These are phyloP conservation scores for Eurytoma californica DNA, from an alignment of 2,888 invertebrate genomes.

Conservation along the genomic window DNA sequence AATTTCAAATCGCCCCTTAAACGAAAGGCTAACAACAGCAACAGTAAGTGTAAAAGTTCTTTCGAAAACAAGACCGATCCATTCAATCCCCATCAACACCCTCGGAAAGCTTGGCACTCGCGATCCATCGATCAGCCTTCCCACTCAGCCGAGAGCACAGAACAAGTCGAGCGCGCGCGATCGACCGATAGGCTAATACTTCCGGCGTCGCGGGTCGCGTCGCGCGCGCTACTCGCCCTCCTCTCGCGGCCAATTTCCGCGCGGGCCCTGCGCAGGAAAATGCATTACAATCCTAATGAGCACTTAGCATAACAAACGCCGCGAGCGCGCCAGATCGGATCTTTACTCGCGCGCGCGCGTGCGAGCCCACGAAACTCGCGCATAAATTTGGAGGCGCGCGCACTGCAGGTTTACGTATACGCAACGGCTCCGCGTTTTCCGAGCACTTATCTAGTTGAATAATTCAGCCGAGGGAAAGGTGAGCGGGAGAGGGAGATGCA, in stretches of 20 bases:
- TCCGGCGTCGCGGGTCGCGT: slow-evolving; percentile 46
- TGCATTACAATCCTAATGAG: slow-evolving; percentile 73
- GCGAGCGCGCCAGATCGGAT: slow-evolving; percentile 5
- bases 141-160: background rate
- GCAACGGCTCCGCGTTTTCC: slow-evolving; percentile 37
- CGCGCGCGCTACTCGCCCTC: slow-evolving; percentile 13
- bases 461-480: slow-evolving; percentile 41
- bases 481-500: background rate
- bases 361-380: slow-evolving; percentile 25
- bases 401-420: background rate
- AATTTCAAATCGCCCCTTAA: too few relatives aligned
- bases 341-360: slow-evolving; percentile 1
- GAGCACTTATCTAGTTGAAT: slow-evolving; percentile 49
- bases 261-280: slow-evolving; percentile 60
- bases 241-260: slow-evolving; percentile 64
- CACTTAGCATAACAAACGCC: slow-evolving; percentile 73
- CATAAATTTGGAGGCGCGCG: slow-evolving; percentile 40
- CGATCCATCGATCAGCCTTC: background rate
- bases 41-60: background rate
- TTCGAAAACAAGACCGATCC: background rate
- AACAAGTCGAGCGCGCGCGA: background rate
- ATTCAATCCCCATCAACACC: slow-evolving; percentile 1
- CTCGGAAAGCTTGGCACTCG: background rate
- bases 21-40: too few relatives aligned
- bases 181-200: slow-evolving; percentile 53